These are phyloP conservation scores for Xylocopa sonorina DNA, from an alignment of 1,140 invertebrate genomes.

Conservation along the genomic window DNA sequence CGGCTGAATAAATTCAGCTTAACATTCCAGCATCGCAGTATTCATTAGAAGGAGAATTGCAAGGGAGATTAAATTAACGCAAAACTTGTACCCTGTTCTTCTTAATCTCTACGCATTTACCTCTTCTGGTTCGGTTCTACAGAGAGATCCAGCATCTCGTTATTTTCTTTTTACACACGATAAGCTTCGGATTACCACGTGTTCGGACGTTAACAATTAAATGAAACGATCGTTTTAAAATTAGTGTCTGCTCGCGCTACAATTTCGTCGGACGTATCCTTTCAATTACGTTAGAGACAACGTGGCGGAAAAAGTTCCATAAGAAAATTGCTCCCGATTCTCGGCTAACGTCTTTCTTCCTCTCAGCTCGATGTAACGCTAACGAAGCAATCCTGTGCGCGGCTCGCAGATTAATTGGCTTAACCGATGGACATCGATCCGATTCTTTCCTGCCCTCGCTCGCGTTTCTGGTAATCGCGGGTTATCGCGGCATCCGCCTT, in stretches of 20 bases:
- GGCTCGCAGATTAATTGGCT: constrained; percentile 51
- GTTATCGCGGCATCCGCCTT: constrained; percentile 46
- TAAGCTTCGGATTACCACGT: too few species aligned
- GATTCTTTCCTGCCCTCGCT: constrained; percentile 43
- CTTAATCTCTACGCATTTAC: too few species aligned
- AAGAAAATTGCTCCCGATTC: not conserved
- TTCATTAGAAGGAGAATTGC: not conserved
- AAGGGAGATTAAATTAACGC: too few species aligned
- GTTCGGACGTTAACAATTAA: too few species aligned
- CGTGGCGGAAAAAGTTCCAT: not conserved
- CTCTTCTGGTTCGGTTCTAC: too few species aligned
- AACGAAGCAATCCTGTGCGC: constrained; percentile 40
- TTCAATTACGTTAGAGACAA: too few species aligned
- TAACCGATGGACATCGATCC: constrained; percentile 52
- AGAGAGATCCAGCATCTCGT: too few species aligned
- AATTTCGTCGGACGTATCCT: too few species aligned
- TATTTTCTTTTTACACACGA: too few species aligned
- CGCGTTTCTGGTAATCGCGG: constrained; percentile 53
- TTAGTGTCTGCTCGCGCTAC: too few species aligned
- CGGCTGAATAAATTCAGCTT: not conserved
- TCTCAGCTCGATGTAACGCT: constrained; percentile 3
- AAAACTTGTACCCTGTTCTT: too few species aligned
- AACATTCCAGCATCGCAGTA: not conserved
- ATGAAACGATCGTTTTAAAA: too few species aligned
- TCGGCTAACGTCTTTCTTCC: constrained; percentile 6